These are phyloP conservation scores for Rhimphoctona megacephalus DNA, from an alignment of 2,888 invertebrate species.

Conservation along the genomic window DNA sequence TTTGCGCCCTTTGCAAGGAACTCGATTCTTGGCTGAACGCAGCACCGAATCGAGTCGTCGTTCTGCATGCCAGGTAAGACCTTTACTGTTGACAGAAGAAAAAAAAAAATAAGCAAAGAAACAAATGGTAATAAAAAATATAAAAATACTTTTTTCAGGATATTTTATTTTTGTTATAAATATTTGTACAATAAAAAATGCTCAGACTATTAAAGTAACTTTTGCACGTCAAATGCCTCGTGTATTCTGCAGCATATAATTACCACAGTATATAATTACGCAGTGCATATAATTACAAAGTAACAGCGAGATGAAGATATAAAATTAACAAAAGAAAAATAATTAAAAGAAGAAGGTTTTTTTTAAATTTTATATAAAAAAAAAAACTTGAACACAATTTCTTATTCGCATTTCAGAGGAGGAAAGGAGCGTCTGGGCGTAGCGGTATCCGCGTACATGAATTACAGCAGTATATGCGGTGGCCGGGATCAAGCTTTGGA, in stretches of 20 bases:
- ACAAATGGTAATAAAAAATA: neutral
- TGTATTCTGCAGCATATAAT: neutral
- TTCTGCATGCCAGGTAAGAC: constrained; percentile 92
- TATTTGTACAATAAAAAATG: neutral
- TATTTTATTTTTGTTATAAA: neutral
- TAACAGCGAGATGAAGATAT: constrained; percentile 1
- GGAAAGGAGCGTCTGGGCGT: constrained; percentile 94
- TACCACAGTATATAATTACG: constrained; percentile 18
- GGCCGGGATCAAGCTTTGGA: constrained; percentile 93
- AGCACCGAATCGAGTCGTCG: constrained; percentile 93
- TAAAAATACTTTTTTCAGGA: neutral
- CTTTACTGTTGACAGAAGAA: constrained; percentile 5
- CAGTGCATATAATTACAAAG: constrained; percentile 47
- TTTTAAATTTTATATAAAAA: constrained; percentile 21
- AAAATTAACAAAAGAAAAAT: constrained; percentile 16
- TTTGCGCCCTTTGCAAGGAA: constrained; percentile 96
- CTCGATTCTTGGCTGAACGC: constrained; percentile 96
- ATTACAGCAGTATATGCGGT: constrained; percentile 97
- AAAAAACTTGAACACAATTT: constrained; percentile 26
- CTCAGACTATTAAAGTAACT: neutral
- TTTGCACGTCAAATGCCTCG: neutral
- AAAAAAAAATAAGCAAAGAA: too few relatives aligned
- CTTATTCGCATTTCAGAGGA: constrained; percentile 87
- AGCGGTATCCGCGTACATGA: constrained; percentile 96
- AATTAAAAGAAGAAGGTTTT: neutral